Percentiles rank a stretch among this genome's conserved stretches.
Evolutionary conservation across 1,140 invertebrate genomes (phyloP).

Genomic region (Drosophila mayri): DNA sequence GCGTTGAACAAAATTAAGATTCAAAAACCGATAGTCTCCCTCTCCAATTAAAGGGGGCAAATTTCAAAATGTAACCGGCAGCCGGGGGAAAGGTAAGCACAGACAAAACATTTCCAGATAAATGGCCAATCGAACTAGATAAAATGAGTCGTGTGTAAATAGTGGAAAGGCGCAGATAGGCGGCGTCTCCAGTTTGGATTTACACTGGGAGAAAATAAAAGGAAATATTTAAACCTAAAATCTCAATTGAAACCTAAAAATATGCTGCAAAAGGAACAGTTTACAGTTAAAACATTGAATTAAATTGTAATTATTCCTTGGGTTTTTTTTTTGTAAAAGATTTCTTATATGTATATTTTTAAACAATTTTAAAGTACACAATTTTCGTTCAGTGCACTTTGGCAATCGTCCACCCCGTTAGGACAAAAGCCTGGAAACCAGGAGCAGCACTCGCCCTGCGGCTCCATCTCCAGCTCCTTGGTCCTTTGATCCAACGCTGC

Average conservation of each 20-base stretch:
- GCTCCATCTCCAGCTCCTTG: slow-evolving; percentile 17
- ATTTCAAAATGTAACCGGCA: slow-evolving; percentile 9
- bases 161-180: slow-evolving; percentile 75
- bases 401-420: slow-evolving; percentile 29
- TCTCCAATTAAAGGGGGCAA: slow-evolving; percentile 65
- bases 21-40: slow-evolving; percentile 74
- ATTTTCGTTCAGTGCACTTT: background rate
- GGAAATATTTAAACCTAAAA: background rate
- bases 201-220: background rate
- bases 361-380: background rate
- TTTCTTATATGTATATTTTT: background rate
- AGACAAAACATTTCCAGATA: slow-evolving; percentile 70
- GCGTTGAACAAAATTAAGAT: slow-evolving; percentile 74
- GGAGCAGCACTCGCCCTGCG: slow-evolving; percentile 5
- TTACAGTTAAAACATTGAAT: background rate
- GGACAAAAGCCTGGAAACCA: slow-evolving; percentile 32
- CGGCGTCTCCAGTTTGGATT: slow-evolving; percentile 16
- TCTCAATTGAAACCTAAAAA: fast-evolving
- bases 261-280: background rate
- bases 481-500: slow-evolving; percentile 58
- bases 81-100: slow-evolving; percentile 15
- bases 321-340: too few relatives aligned
- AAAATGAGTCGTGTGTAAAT: slow-evolving; percentile 79
- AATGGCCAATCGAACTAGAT: slow-evolving; percentile 83
- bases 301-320: background rate